Evolutionary conservation across 2,888 invertebrate species (phyloP).

Genomic region (Nebria salina): DNA sequence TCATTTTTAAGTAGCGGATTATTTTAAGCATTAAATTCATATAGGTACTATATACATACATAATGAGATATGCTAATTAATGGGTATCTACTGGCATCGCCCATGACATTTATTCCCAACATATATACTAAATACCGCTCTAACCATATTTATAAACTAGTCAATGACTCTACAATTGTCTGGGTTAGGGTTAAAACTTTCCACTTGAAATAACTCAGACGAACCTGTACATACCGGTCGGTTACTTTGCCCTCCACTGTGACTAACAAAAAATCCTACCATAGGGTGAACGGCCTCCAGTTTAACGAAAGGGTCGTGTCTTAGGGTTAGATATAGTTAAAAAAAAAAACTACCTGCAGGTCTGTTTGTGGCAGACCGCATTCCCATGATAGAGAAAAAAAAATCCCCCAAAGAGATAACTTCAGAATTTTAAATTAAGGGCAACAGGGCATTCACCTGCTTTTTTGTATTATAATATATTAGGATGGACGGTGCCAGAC

Average conservation of each 20-base stretch:
- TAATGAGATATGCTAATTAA: too few relatives aligned
- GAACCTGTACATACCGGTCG: neutral
- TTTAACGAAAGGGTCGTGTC: constrained; percentile 4
- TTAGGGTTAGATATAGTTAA: constrained; percentile 17
- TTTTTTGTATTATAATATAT: constrained; percentile 39
- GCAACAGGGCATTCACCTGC: constrained; percentile 48
- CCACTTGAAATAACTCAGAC: neutral
- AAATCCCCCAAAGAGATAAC: constrained; percentile 33
- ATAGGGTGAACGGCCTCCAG: constrained; percentile 31
- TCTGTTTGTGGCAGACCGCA: constrained; percentile 2
- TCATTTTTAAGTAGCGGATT: too few relatives aligned
- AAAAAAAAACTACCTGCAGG: constrained; percentile 31
- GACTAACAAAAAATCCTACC: constrained; percentile 17
- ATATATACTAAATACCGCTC: neutral
- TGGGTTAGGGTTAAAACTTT: constrained; percentile 9
- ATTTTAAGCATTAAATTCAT: too few relatives aligned
- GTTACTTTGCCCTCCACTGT: neutral
- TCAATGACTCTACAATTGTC: neutral
- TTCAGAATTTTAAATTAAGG: constrained; percentile 30
- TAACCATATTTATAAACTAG: constrained; percentile 5
- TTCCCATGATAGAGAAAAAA: constrained; percentile 44
- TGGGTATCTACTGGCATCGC: neutral
- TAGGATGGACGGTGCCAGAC: constrained; percentile 43
- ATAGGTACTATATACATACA: too few relatives aligned
- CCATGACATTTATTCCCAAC: neutral